Evolutionary conservation across 2,797 vertebrate genomes (phyloP).

Genomic region (Pitangus sulphuratus): DNA sequence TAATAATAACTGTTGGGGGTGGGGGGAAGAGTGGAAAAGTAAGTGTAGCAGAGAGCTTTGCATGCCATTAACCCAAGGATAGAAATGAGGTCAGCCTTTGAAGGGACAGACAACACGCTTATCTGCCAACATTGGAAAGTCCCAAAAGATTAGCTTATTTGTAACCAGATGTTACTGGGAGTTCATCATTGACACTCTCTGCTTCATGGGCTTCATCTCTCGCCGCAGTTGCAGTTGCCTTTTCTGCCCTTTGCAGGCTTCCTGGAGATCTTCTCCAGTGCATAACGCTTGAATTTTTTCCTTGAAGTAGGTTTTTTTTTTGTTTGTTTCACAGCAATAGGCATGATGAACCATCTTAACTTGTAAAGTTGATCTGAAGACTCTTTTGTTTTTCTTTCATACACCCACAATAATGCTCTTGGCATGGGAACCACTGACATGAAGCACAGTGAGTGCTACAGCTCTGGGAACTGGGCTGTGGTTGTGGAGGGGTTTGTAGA

Average conservation of each 20-base stretch:
- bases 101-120: conserved; percentile 4
- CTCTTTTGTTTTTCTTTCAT: conserved; percentile 38
- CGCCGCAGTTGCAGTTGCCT: neutral
- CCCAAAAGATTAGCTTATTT: conserved; percentile 45
- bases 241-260: conserved; percentile 55
- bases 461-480: neutral
- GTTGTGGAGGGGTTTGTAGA: neutral
- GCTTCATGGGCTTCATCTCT: conserved; percentile 44
- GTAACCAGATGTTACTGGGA: conserved; percentile 66
- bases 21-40: neutral
- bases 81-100: conserved; percentile 48
- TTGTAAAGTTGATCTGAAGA: conserved; percentile 14
- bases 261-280: neutral
- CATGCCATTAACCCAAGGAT: conserved; percentile 23
- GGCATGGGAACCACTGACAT: neutral
- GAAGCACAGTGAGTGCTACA: neutral
- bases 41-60: neutral
- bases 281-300: neutral
- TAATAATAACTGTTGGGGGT: conserved; percentile 35
- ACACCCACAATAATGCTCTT: neutral
- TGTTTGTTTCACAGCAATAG: neutral
- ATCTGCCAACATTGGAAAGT: conserved; percentile 45
- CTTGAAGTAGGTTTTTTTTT: neutral
- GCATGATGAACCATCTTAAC: neutral
- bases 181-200: conserved; percentile 63